Percentiles rank a stretch among this genome's conserved stretches.
Evolutionary conservation across 1,140 invertebrate species (phyloP).

Genomic region (Hypsibius dujardini): DNA sequence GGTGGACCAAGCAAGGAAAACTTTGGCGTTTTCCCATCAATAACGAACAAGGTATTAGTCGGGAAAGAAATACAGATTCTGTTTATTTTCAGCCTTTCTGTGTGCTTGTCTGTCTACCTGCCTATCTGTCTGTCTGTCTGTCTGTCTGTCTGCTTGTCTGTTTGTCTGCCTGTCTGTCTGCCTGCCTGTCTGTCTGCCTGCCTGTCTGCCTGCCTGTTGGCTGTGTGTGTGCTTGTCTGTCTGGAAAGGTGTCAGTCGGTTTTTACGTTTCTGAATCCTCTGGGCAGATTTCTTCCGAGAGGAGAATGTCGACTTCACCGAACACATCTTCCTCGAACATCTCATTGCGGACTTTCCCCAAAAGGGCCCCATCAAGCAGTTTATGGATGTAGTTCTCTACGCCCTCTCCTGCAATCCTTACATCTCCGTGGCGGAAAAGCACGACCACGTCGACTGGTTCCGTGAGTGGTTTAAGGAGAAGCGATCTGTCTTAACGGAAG

Average conservation of each 20-base stretch:
- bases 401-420: constrained; percentile 88
- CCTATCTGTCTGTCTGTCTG: too few relatives aligned
- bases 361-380: constrained; percentile 71
- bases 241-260: too few relatives aligned
- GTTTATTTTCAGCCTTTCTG: too few relatives aligned
- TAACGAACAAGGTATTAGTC: constrained; percentile 69
- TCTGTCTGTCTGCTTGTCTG: too few relatives aligned
- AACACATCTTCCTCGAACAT: constrained; percentile 78
- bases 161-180: too few relatives aligned
- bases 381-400: constrained; percentile 84
- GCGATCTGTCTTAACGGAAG: constrained; percentile 30
- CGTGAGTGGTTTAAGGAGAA: constrained; percentile 71
- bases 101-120: too few relatives aligned
- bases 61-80: constrained; percentile 34
- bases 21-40: constrained; percentile 92
- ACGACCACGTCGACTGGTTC: constrained; percentile 78
- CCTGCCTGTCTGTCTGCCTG: too few relatives aligned
- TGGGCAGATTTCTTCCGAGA: constrained; percentile 39
- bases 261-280: too few relatives aligned
- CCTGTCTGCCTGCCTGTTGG: too few relatives aligned
- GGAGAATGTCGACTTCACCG: constrained; percentile 56
- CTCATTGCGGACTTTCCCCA: constrained; percentile 69
- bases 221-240: too few relatives aligned
- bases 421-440: constrained; percentile 66
- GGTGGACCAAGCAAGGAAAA: constrained; percentile 83